These are phyloP conservation scores for Drosophila mettleri DNA, from an alignment of 2,888 invertebrate species.

Conservation along the genomic window DNA sequence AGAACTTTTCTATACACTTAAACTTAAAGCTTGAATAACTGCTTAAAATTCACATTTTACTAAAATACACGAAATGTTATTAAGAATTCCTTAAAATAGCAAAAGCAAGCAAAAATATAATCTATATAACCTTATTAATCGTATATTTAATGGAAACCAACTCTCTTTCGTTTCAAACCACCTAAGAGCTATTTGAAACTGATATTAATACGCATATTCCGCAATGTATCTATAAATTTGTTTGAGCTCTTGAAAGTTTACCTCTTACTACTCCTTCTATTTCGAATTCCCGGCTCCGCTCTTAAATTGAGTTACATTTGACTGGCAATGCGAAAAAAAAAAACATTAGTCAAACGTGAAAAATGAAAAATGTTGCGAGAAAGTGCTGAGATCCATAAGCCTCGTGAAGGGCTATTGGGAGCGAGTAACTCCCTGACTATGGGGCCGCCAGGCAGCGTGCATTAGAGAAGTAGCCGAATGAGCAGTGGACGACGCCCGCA, in stretches of 20 bases:
- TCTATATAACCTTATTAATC: too few species aligned
- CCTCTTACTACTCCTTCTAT: not conserved
- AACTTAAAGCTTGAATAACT: too few species aligned
- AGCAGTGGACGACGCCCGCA: constrained; percentile 19
- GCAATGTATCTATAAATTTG: not conserved
- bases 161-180: too few species aligned
- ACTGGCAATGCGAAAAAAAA: constrained; percentile 16
- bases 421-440: constrained; percentile 10
- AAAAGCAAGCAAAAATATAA: too few species aligned
- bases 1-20: too few species aligned
- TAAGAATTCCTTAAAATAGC: too few species aligned
- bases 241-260: constrained; percentile 7
- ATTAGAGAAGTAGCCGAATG: constrained; percentile 36
- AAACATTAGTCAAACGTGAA: constrained; percentile 21
- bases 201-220: not conserved
- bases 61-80: too few species aligned
- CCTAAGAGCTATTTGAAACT: not conserved
- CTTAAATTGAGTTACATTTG: constrained; percentile 54
- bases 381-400: constrained; percentile 17
- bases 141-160: too few species aligned
- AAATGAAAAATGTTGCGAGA: constrained; percentile 7
- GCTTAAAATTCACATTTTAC: too few species aligned
- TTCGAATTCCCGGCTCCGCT: constrained; percentile 20
- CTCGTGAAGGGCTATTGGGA: constrained; percentile 9
- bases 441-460: constrained; percentile 12